Evolutionary conservation across 2,113 vertebrate species (phyloP).

Genomic region (Elaphurus davidianus): DNA sequence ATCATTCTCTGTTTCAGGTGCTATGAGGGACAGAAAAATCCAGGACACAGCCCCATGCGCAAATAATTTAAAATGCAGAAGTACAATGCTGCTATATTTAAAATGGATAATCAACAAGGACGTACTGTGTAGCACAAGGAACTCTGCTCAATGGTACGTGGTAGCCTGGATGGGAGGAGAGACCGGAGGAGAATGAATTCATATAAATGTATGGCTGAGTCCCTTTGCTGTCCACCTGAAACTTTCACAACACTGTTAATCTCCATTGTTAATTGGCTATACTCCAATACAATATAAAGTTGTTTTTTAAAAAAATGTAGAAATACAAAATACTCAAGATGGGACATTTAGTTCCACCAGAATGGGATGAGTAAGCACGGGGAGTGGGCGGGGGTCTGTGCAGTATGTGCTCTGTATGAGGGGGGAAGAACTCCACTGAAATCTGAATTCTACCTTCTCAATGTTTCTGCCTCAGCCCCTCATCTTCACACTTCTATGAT

Average conservation of each 20-base stretch:
- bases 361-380: not conserved
- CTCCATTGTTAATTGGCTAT: not conserved
- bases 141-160: not conserved
- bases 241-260: not conserved
- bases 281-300: not conserved
- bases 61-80: not conserved
- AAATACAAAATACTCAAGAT: not conserved
- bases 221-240: not conserved
- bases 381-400: accelerated
- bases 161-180: not conserved
- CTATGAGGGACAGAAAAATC: not conserved
- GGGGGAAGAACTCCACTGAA: not conserved
- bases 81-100: not conserved
- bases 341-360: not conserved
- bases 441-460: not conserved
- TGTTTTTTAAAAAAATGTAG: not conserved
- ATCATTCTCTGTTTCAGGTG: not conserved
- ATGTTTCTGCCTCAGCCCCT: not conserved
- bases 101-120: not conserved
- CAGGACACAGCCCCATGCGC: not conserved
- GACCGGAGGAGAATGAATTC: not conserved
- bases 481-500: not conserved
- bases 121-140: not conserved
- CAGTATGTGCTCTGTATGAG: accelerated
- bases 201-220: not conserved